Percentiles rank a stretch among this genome's conserved stretches.
Conservation (phyloP, 2,888 invertebrate genomes). For the Antitype chi region DNA sequence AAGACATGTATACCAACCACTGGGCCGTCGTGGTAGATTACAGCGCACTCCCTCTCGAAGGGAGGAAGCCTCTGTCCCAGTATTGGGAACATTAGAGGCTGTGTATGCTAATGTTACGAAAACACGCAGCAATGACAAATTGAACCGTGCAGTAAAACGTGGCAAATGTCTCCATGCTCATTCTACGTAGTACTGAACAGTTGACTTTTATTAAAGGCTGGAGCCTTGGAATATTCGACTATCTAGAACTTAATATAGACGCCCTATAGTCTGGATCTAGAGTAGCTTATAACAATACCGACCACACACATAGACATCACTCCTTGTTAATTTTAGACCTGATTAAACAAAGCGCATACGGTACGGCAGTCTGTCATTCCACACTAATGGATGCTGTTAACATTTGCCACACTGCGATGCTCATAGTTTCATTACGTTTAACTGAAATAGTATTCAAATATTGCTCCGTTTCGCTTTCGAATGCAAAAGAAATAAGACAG, state of each 20-base stretch:
- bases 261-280: neutral
- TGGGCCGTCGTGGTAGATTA: too few relatives aligned
- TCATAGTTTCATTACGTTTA: neutral
- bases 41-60: too few relatives aligned
- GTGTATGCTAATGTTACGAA: too few relatives aligned
- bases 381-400: slow-evolving; percentile 22
- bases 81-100: too few relatives aligned
- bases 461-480: neutral
- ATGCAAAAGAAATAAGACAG: too few relatives aligned
- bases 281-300: neutral
- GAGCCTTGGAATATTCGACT: neutral
- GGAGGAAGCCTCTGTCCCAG: too few relatives aligned
- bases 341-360: slow-evolving; percentile 21
- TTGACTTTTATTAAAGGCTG: neutral
- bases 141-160: too few relatives aligned
- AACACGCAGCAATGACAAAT: too few relatives aligned
- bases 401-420: slow-evolving; percentile 6
- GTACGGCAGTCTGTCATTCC: slow-evolving; percentile 9
- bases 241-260: neutral
- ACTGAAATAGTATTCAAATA: neutral
- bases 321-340: slow-evolving; percentile 27
- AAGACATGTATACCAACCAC: too few relatives aligned
- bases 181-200: neutral
- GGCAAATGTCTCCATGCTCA: neutral
- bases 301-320: neutral